Evolutionary conservation across 1,140 invertebrate species (phyloP).

Genomic region (Nymphalis io): DNA sequence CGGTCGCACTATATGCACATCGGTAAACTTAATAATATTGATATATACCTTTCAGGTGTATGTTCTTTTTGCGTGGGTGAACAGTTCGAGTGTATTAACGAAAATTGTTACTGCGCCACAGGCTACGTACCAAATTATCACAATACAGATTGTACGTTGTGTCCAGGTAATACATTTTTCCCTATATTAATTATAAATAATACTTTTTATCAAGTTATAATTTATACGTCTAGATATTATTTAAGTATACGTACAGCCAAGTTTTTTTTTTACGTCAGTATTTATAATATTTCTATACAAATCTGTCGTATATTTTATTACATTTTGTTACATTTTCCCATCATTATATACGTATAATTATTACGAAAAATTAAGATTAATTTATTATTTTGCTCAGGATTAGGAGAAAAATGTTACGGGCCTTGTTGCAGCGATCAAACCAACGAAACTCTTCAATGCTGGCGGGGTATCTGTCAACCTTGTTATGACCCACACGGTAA

Average conservation of each 20-base stretch:
- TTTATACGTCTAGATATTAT: not conserved
- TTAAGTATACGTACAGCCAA: too few species aligned
- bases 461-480: constrained; percentile 65
- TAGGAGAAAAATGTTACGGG: constrained; percentile 65
- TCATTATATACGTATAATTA: too few species aligned
- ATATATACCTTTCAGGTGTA: constrained; percentile 60
- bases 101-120: constrained; percentile 58
- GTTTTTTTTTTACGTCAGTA: too few species aligned
- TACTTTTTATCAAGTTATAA: not conserved
- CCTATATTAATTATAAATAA: not conserved
- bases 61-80: constrained; percentile 60
- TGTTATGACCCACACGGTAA: constrained; percentile 63
- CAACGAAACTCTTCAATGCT: constrained; percentile 62
- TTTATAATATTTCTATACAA: too few species aligned
- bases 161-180: constrained; percentile 57
- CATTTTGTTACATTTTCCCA: too few species aligned
- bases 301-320: too few species aligned
- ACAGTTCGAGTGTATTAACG: constrained; percentile 59
- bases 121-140: constrained; percentile 62
- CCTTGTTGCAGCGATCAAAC: constrained; percentile 55
- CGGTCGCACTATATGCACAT: too few species aligned
- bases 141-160: constrained; percentile 59
- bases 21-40: too few species aligned
- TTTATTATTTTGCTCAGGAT: constrained; percentile 51
- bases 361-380: too few species aligned